These are phyloP conservation scores for Arizona elegans DNA, from an alignment of 2,113 vertebrate species.

Conservation along the genomic window DNA sequence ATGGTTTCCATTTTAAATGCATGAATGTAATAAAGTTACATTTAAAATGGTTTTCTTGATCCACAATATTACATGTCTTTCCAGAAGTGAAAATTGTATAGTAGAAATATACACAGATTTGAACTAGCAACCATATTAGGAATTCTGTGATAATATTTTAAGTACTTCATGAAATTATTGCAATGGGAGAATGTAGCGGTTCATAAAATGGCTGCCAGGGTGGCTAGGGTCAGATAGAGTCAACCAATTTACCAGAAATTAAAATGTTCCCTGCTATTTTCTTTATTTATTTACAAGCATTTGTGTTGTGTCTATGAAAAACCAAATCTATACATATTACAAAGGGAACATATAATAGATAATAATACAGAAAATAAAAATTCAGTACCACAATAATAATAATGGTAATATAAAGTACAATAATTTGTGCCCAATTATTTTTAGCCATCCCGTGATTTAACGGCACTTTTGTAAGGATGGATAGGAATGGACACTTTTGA, in stretches of 20 bases:
- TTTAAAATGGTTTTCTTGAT: too few relatives aligned
- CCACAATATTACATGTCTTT: neutral
- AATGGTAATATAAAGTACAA: neutral
- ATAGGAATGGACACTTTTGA: too few relatives aligned
- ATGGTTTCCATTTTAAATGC: too few relatives aligned
- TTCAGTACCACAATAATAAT: neutral
- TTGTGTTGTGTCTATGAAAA: neutral
- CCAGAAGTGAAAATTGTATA: too few relatives aligned
- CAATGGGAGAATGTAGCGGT: too few relatives aligned
- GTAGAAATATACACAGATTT: too few relatives aligned
- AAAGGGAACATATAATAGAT: neutral
- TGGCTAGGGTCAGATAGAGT: neutral
- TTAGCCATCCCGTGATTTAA: too few relatives aligned
- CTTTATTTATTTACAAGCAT: neutral
- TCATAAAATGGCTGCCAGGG: neutral
- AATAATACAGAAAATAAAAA: neutral
- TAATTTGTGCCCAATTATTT: neutral
- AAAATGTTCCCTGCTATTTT: neutral
- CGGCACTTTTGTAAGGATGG: too few relatives aligned
- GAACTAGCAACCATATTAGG: too few relatives aligned
- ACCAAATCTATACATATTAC: neutral
- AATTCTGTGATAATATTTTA: too few relatives aligned
- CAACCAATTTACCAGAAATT: neutral
- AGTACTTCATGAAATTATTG: too few relatives aligned
- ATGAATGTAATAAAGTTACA: too few relatives aligned